Base-by-base conservation (phyloP, 2,113 vertebrate genomes). In the Menidia beryllina region DNA sequence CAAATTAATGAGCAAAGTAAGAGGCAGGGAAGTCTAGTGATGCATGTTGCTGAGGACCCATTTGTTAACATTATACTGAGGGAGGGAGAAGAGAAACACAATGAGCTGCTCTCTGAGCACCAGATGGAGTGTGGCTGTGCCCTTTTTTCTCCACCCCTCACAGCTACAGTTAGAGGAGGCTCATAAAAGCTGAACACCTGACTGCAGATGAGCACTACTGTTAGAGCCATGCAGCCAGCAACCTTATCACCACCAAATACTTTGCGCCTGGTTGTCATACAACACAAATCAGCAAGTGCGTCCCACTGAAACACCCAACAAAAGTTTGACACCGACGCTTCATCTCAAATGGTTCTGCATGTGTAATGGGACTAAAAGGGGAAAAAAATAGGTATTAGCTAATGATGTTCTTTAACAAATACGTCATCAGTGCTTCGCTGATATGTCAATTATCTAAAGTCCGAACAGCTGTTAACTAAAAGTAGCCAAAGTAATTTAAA, bases 21-120 rank as follows among this genome's bases (percentile, higher is more conserved):
- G 87, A 88, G 63, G 80, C 54, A 57, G 63, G 79, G 81, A 86
- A 85, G 84, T 82, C 75, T 72, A 69, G 62, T 85, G 77, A 86
- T 86, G 70, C 75, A 84, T 67, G 57, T 62, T 50, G 66, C 61
- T 20, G 57, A 85, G 55, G 53, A 76, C 39, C 38, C 65, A 64
- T 55, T 76, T 55, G 23, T 73, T 56, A 64, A 85, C 15, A 57
- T 62, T 20, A 62, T 25, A 63, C 53, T 36, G 43, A 24, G 15
- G 25, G 26, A 21, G 36, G 12, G 39, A 10, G 30, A 34, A 57
- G 74, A n/a, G 36, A 52, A 51, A 50, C 14, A 41, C 55, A 48
- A 34, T 49, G 51, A 71, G 30, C 55, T 66, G 60, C 52, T 78
- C 19, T 59, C 56, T 68, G 48, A 74, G 72, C 54, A 71, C 59